phyloP scores from a whole-genome alignment of 2,113 vertebrate species.

The Sminthopsis crassicaudata region DNA sequence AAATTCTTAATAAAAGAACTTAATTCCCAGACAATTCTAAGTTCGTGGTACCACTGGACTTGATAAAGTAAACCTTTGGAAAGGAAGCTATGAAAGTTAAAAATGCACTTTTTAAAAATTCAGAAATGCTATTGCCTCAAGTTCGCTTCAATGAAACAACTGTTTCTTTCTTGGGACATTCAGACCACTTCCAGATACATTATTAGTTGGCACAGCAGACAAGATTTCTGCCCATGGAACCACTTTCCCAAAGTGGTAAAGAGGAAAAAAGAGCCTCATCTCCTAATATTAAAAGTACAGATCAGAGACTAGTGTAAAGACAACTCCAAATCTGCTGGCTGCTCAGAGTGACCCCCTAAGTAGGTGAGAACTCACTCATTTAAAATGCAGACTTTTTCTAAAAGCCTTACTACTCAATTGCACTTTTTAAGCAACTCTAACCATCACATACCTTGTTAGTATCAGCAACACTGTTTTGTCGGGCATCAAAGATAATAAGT shows the following conservation, averaged over 20 bases:
- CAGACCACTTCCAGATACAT: slow-evolving; percentile 12
- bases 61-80: background rate
- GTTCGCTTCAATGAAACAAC: slow-evolving; percentile 32
- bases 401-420: background rate
- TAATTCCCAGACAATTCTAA: slow-evolving; percentile 5
- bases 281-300: background rate
- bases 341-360: background rate
- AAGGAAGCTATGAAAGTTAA: too few relatives aligned
- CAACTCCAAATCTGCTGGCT: background rate
- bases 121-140: background rate
- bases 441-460: slow-evolving; percentile 91
- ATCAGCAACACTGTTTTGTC: slow-evolving; percentile 92
- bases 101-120: too few relatives aligned
- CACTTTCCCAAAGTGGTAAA: background rate
- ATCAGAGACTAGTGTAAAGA: background rate
- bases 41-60: slow-evolving; percentile 6
- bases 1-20: slow-evolving; percentile 18
- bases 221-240: background rate
- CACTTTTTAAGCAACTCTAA: background rate
- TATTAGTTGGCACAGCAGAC: slow-evolving; percentile 1
- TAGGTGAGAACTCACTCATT: background rate
- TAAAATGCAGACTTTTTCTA: background rate
- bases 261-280: slow-evolving; percentile 6
- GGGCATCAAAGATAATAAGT: slow-evolving; percentile 95
- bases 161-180: slow-evolving; percentile 5